phyloP scores from a whole-genome alignment of 2,888 invertebrate genomes.

The Lepeophtheirus nordmannii region DNA sequence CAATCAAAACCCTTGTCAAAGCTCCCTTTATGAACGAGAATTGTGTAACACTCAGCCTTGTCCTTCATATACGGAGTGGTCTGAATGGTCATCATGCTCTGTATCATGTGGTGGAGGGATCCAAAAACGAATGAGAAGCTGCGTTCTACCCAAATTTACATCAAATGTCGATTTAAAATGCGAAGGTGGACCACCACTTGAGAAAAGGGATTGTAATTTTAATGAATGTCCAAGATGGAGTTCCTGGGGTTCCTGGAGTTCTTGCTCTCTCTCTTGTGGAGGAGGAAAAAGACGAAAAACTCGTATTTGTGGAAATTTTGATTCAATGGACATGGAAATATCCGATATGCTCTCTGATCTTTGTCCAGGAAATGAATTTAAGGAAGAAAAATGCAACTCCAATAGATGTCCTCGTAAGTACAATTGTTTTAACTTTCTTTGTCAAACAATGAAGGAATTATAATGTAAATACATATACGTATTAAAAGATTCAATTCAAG shows the following conservation, averaged over 20 bases:
- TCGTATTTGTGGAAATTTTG: conserved; percentile 14
- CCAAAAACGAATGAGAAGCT: conserved; percentile 12
- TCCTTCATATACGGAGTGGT: conserved; percentile 20
- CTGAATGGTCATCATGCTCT: conserved; percentile 16
- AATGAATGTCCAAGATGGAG: conserved; percentile 14
- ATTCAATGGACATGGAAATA: background rate
- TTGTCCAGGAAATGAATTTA: conserved; percentile 6
- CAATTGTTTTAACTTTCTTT: background rate
- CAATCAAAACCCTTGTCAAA: conserved; percentile 8
- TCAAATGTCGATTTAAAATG: background rate
- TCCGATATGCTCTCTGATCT: background rate
- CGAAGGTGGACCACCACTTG: background rate
- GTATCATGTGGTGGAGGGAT: conserved; percentile 17
- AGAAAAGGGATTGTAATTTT: conserved; percentile 4
- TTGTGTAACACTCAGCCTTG: conserved; percentile 14
- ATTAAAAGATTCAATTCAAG: no score
- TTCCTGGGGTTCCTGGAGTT: conserved; percentile 15
- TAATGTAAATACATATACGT: background rate
- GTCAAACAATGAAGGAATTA: background rate
- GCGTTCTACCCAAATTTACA: background rate
- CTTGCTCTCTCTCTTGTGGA: conserved; percentile 19
- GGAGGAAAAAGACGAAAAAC: conserved; percentile 22
- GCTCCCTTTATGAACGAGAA: background rate
- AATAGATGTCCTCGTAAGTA: conserved; percentile 12
- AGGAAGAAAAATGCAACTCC: conserved; percentile 9